Evolutionary conservation across 2,888 invertebrate species (phyloP), one percentile per base, ranked within the genome.

Genomic region (Idaea straminata): DNA sequence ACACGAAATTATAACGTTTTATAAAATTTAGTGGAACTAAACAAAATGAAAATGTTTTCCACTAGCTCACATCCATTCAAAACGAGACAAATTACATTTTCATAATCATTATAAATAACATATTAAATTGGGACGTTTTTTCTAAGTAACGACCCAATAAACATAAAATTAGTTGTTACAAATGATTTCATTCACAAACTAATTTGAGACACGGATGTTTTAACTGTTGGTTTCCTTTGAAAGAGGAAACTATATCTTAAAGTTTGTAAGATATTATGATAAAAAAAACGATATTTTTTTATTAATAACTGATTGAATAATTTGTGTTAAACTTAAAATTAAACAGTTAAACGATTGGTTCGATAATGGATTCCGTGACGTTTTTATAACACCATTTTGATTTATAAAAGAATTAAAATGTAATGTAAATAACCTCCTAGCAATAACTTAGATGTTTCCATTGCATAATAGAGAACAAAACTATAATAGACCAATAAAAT

Each of bases 161-260:
- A 34, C 34, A 59, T 25, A 16, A 58, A 59, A 34, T 59, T 59
- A 59, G 16, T 59, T 7, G 59, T 59, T 59, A 59, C 59, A 25
- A 59, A 59, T 59, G 16, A 59, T 34, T 25, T 16, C 15, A 25
- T 69, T 68, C 65, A 64, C 64, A 70, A 67, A 69, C 67, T 66
- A 69, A 71, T 67, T 70, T 62, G 61, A 64, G 36, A 38, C 67
- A 65, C 70, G 72, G 74, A 74, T 69, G 63, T 67, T 71, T 72
- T 65, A 70, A 74, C 60, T 65, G 66, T 59, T 62, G 62, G 67
- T 71, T 72, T 74, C 74, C 72, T 69, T 36, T 68, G 36, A 57
- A 61, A 59, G 60, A 69, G 73, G 73, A 73, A 72, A 64, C 66
- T 64, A 62, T 72, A 25, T 10, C 16, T 59, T 25, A 65, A 63